These are phyloP conservation scores for Rhinogobio ventralis DNA, from an alignment of 2,797 vertebrate species.

Conservation along the genomic window DNA sequence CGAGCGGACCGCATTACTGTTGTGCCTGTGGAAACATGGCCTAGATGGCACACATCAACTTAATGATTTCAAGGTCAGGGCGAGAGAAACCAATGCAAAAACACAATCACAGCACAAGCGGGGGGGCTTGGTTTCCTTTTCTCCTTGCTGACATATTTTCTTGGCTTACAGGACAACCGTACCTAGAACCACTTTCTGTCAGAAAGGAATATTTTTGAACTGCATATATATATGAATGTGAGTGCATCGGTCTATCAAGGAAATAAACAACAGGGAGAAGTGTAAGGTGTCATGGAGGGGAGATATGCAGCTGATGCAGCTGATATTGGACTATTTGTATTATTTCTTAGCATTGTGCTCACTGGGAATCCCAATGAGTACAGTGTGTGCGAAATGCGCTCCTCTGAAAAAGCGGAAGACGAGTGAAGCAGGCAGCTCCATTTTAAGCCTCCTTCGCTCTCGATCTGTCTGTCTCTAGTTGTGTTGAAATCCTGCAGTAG, in stretches of 20 bases:
- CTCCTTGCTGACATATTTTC: constrained; percentile 26
- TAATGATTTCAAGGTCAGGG: constrained; percentile 77
- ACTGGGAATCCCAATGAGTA: constrained; percentile 49
- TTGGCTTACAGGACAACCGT: constrained; percentile 36
- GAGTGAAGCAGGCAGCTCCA: constrained; percentile 24
- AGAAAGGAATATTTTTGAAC: constrained; percentile 31
- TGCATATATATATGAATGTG: constrained; percentile 39
- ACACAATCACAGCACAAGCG: constrained; percentile 9
- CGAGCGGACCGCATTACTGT: constrained; percentile 42
- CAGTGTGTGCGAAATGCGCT: background rate
- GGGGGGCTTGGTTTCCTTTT: constrained; percentile 1
- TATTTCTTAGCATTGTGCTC: constrained; percentile 9
- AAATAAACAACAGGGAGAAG: constrained; percentile 44
- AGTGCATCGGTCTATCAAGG: constrained; percentile 34
- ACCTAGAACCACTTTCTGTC: constrained; percentile 47
- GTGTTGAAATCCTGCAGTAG: constrained; percentile 57
- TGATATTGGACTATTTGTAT: constrained; percentile 38
- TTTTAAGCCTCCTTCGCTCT: constrained; percentile 38
- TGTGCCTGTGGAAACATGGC: constrained; percentile 63
- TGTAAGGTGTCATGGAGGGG: constrained; percentile 16
- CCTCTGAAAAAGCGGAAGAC: constrained; percentile 3
- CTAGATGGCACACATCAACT: constrained; percentile 70
- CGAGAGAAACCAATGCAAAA: constrained; percentile 63
- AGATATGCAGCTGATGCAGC: constrained; percentile 31
- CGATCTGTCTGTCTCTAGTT: constrained; percentile 23